Base-by-base conservation (phyloP, 2,888 invertebrate genomes). In the Theretra japonica region DNA sequence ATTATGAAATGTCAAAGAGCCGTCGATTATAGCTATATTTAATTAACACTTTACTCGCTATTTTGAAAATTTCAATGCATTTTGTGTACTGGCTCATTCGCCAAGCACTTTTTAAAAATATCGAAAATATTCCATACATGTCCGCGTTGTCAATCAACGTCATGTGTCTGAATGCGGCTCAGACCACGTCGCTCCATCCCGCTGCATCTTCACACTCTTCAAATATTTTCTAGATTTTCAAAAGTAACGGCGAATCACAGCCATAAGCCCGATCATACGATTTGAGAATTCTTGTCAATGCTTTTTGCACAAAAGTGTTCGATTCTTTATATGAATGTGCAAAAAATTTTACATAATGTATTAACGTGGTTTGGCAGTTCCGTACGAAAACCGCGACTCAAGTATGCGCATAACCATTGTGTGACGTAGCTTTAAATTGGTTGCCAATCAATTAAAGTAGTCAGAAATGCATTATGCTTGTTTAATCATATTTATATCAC, bases 261-360 rank as follows among this genome's bases (percentile, higher is more conserved):
- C 85, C 85, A 74, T 86, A 86, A 86, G 86, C 87, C 82, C 80
- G 74, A 77, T 77, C 83, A 82, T 81, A 82, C 87, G 77, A 86
- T 83, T 85, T 81, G 85, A 85, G 85, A 84, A 75, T 74, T 80
- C 75, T 76, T 70, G 68, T 58, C 57, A 68, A 58, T 62, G 59
- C 70, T 74, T 69, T 72, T 74, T 74, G 73, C 75, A 80, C 82
- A 81, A 70, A 71, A 69, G 62, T 74, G 41, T 58, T 53, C 41
- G 62, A 74, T 75, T 73, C 68, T 57, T 56, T 23, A 48, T 65
- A 23, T 48, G 23, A 65, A 65, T 65, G 65, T 65, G 65, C 41
- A 65, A 65, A 65, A 65, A 41, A 65, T 65, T 23, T 21, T 65
- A 65, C 65, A 48, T 23, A 65, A 41, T 48, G 65, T 65, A 65